A percentile compares a stretch with the other conserved stretches of the same genome.
Conservation (phyloP, 2,113 vertebrate genomes). For the Morone chrysops region DNA sequence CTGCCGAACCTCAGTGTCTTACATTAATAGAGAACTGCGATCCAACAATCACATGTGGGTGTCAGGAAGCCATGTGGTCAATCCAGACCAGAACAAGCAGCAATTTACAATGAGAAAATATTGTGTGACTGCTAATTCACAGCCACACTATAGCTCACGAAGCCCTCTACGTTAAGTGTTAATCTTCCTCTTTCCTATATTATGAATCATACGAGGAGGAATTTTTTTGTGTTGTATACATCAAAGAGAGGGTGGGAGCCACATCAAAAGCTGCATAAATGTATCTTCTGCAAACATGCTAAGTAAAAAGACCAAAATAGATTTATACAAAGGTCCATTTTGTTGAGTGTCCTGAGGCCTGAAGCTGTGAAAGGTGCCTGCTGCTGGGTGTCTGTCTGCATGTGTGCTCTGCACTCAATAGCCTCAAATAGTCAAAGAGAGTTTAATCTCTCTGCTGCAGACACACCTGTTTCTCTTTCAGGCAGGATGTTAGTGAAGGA, state of each 20-base stretch:
- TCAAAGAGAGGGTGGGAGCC: conserved; percentile 53
- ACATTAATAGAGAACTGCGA: background rate
- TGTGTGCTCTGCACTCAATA: conserved; percentile 62
- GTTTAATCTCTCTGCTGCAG: conserved; percentile 56
- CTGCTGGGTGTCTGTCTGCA: conserved; percentile 51
- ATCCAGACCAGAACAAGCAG: conserved; percentile 50
- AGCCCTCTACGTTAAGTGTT: conserved; percentile 41
- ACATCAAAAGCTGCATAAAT: conserved; percentile 63
- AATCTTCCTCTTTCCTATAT: conserved; percentile 49
- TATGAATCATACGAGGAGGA: conserved; percentile 27
- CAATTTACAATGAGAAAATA: conserved; percentile 59
- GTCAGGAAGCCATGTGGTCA: conserved; percentile 52
- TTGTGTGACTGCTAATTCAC: conserved; percentile 32
- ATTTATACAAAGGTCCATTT: conserved; percentile 62
- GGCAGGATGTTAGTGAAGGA: conserved; percentile 44
- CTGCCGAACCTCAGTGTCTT: background rate
- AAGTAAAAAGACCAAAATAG: conserved; percentile 47
- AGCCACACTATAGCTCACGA: conserved; percentile 26
- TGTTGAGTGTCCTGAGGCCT: conserved; percentile 54
- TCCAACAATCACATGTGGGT: conserved; percentile 10
- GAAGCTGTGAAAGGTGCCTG: conserved; percentile 55
- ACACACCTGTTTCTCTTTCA: conserved; percentile 76
- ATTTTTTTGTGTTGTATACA: conserved; percentile 31
- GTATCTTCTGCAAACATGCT: conserved; percentile 60
- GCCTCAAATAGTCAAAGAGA: conserved; percentile 52